phyloP scores from a whole-genome alignment of 2,113 vertebrate genomes.

The Xiphias gladius region DNA sequence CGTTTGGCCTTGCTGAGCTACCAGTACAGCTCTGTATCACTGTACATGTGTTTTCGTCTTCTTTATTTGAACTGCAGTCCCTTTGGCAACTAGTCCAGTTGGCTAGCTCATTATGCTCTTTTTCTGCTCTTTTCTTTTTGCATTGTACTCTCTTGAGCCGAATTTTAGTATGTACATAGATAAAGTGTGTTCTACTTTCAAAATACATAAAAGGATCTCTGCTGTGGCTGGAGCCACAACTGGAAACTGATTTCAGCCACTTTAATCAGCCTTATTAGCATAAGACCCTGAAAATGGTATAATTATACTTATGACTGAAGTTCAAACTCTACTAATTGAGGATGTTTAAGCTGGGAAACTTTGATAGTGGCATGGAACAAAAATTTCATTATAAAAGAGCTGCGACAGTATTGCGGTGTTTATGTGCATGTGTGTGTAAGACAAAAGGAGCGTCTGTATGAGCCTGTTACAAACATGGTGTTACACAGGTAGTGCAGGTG shows the following conservation, averaged over 20 bases:
- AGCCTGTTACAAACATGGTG: not conserved
- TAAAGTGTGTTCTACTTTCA: conserved; percentile 37
- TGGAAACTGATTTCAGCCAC: conserved; percentile 35
- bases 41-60: conserved; percentile 17
- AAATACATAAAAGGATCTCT: conserved; percentile 26
- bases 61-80: conserved; percentile 37
- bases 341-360: conserved; percentile 39
- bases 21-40: conserved; percentile 22
- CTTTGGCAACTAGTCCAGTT: conserved; percentile 25
- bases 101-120: conserved; percentile 52
- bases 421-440: not conserved
- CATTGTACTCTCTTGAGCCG: conserved; percentile 26
- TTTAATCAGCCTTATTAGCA: conserved; percentile 62
- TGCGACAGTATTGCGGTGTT: not conserved
- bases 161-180: conserved; percentile 17
- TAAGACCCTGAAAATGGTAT: conserved; percentile 24
- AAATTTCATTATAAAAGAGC: not conserved
- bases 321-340: conserved; percentile 56
- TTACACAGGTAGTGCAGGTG: too few species aligned
- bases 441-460: not conserved
- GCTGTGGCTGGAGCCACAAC: conserved; percentile 3
- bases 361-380: conserved; percentile 18
- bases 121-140: conserved; percentile 20
- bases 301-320: conserved; percentile 41
- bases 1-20: conserved; percentile 51